These are phyloP conservation scores for Biston stratarius DNA, from an alignment of 2,888 invertebrate species.

Conservation along the genomic window DNA sequence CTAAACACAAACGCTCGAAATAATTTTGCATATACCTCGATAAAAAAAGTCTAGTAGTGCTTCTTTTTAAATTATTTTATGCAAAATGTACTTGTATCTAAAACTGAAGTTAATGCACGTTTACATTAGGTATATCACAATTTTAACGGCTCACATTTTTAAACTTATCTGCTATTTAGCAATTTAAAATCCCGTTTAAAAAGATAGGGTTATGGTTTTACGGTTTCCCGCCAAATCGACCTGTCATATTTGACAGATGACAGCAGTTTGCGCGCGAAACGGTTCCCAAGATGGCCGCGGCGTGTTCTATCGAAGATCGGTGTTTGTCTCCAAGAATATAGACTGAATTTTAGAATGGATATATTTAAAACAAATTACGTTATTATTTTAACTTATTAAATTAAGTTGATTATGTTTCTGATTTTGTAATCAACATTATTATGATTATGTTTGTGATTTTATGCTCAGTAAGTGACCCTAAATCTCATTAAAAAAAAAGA, in stretches of 20 bases:
- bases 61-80: no score
- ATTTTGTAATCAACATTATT: no score
- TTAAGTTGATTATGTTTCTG: neutral
- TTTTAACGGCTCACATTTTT: neutral
- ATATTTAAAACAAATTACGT: neutral
- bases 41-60: no score
- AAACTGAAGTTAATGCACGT: no score
- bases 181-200: slow-evolving; percentile 29
- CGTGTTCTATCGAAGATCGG: slow-evolving; percentile 60
- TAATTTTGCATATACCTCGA: no score
- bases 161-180: slow-evolving; percentile 15
- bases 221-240: slow-evolving; percentile 53
- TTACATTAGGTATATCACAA: neutral
- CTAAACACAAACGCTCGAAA: no score
- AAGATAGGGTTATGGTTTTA: slow-evolving; percentile 52
- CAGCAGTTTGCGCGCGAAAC: slow-evolving; percentile 70
- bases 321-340: slow-evolving; percentile 3
- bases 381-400: neutral
- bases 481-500: no score
- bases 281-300: slow-evolving; percentile 64
- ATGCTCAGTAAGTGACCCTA: no score
- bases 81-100: no score
- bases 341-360: slow-evolving; percentile 4
- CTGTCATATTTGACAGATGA: slow-evolving; percentile 64
- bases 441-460: no score